A percentile compares a stretch with the other conserved stretches of the same genome.
Conservation (phyloP, 2,888 invertebrate species). For the Schizaphis graminum region DNA sequence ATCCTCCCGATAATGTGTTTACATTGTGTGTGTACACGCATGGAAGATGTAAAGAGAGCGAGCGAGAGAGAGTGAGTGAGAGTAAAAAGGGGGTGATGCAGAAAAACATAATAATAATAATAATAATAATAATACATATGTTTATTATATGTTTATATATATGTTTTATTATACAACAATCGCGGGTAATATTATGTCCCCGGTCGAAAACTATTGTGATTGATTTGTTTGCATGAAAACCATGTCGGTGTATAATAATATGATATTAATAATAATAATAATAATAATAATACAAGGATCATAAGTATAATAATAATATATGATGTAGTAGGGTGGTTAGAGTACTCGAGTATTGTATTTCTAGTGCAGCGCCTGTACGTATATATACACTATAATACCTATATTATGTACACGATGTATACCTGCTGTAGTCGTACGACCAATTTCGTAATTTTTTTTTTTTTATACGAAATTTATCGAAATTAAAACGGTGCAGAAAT, state of each 20-base stretch:
- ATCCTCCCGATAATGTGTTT: conserved; percentile 59
- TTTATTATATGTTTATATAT: background rate
- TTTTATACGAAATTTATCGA: background rate
- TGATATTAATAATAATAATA: conserved; percentile 23
- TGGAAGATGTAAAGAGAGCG: background rate
- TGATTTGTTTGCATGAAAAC: conserved; percentile 33
- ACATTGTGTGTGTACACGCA: conserved; percentile 42
- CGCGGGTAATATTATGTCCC: conserved; percentile 12
- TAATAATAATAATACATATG: background rate
- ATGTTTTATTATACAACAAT: conserved; percentile 3
- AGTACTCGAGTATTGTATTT: background rate
- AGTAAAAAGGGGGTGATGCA: conserved; percentile 2
- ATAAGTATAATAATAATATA: background rate
- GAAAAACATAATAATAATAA: background rate
- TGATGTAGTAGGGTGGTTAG: conserved; percentile 13
- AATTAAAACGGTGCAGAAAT: background rate
- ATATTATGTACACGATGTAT: background rate
- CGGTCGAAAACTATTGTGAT: conserved; percentile 41
- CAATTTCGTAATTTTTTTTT: background rate
- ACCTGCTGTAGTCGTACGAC: background rate
- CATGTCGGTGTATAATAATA: conserved; percentile 33
- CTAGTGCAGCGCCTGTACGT: background rate
- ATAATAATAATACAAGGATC: background rate
- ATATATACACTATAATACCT: background rate
- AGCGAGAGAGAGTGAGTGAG: background rate